phyloP scores from a whole-genome alignment of 2,797 vertebrate species.

The Tenualosa thibaudeaui region DNA sequence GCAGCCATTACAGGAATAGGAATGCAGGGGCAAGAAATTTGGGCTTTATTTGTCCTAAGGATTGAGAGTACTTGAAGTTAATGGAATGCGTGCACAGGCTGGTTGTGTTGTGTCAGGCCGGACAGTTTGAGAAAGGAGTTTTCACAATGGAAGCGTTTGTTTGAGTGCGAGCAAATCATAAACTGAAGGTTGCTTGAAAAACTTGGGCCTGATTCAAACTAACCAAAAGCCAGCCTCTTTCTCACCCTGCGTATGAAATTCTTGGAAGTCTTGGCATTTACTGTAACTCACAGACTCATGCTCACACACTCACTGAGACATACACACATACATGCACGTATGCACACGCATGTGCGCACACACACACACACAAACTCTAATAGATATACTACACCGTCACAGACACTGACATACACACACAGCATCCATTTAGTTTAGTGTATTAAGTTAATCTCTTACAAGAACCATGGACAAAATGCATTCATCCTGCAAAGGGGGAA shows the following conservation, averaged over 20 bases:
- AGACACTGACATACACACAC: too few relatives aligned
- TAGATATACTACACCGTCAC: too few relatives aligned
- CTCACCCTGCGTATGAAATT: constrained; percentile 33
- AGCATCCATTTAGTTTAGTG: too few relatives aligned
- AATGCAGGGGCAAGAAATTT: constrained; percentile 47
- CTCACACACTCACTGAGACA: not conserved
- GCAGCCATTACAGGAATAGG: constrained; percentile 55
- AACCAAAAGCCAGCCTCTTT: constrained; percentile 43
- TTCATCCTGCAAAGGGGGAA: too few relatives aligned
- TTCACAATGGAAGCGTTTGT: constrained; percentile 61
- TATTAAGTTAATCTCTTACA: too few relatives aligned
- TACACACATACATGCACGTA: not conserved
- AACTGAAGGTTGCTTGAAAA: constrained; percentile 53
- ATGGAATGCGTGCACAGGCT: constrained; percentile 25
- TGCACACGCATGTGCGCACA: not conserved
- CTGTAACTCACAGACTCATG: not conserved
- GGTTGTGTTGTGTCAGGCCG: constrained; percentile 33
- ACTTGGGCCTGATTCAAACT: constrained; percentile 58
- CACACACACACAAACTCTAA: not conserved
- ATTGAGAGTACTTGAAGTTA: constrained; percentile 64
- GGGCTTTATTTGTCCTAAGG: constrained; percentile 68
- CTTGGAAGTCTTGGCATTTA: constrained; percentile 28
- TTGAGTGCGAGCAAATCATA: constrained; percentile 61
- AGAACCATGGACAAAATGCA: too few relatives aligned
- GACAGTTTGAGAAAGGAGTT: constrained; percentile 67